Evolutionary conservation across 2,888 invertebrate species (phyloP), one percentile per base, ranked within the genome.

Genomic region (Gastracanthus pulcherrimus): DNA sequence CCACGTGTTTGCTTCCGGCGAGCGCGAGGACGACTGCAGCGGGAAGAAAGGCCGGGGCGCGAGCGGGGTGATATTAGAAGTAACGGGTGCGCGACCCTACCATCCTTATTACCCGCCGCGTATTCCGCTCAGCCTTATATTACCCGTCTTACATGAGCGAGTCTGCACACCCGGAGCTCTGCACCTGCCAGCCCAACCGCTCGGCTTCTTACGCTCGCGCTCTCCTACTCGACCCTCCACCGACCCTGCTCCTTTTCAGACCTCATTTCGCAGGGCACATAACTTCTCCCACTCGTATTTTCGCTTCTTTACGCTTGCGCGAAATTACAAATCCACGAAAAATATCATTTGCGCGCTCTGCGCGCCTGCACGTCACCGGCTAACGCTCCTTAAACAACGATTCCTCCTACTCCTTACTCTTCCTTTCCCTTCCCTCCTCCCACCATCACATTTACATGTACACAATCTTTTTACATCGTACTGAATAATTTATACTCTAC

Each of bases 51-150:
- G 38, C 36, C 31, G 16, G 76, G 79, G n/a, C n/a, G n/a, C n/a
- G n/a, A n/a, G n/a, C n/a, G n/a, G n/a, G 70, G 84, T 84, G 85
- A 87, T 89, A 87, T 87, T 87, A 87, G 87, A 87, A 89, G 87
- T 89, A 88, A 88, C 88, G 86, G 88, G 84, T 86, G 87, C n/a
- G n/a, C 85, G 86, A 84, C 84, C 84, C 81, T 82, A 81, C 84
- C 85, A 83, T 86, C 85, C 87, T 88, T 89, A 88, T 89, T 89
- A 88, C 86, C 75, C 79, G 84, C 86, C 85, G 84, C 87, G 86
- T 88, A 88, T 89, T 89, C 86, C 70, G 82, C 83, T 79, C 80
- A 70, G 84, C 83, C 82, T 86, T 86, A 87, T 86, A 87, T 88
- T 86, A 86, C 84, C 77, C 82, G 78, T 71, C 83, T 83, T 82